These are phyloP conservation scores for Delia radicum DNA, from an alignment of 1,140 invertebrate genomes.

Conservation along the genomic window DNA sequence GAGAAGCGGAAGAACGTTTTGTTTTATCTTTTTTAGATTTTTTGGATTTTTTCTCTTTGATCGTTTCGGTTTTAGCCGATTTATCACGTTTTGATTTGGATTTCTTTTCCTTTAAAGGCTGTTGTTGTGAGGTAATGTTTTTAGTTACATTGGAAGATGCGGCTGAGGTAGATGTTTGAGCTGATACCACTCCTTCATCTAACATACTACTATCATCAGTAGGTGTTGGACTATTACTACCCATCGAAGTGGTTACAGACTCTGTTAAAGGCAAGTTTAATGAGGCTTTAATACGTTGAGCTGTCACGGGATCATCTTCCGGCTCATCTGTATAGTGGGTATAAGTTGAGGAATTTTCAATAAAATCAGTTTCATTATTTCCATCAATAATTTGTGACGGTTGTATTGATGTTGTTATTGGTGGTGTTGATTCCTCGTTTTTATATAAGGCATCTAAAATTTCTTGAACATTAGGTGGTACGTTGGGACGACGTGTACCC, in stretches of 20 bases:
- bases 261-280: slow-evolving; percentile 45
- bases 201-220: slow-evolving; percentile 52
- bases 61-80: slow-evolving; percentile 40
- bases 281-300: slow-evolving; percentile 28
- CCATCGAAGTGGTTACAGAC: slow-evolving; percentile 47
- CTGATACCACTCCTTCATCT: slow-evolving; percentile 38
- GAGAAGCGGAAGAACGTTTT: slow-evolving; percentile 30
- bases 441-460: slow-evolving; percentile 53
- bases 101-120: slow-evolving; percentile 33
- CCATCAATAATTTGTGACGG: not conserved
- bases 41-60: slow-evolving; percentile 31
- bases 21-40: slow-evolving; percentile 36
- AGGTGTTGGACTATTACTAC: slow-evolving; percentile 52
- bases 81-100: slow-evolving; percentile 42
- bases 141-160: no score
- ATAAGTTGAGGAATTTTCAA: not conserved
- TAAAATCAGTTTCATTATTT: slow-evolving; percentile 6
- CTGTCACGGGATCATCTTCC: slow-evolving; percentile 18
- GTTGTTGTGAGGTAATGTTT: not conserved
- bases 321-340: slow-evolving; percentile 18
- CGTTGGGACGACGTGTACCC: slow-evolving; percentile 55
- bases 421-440: slow-evolving; percentile 39
- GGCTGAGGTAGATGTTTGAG: slow-evolving; percentile 26
- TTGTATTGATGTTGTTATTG: not conserved
- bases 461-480: slow-evolving; percentile 49